Percentiles rank a stretch among this genome's conserved stretches.
phyloP scores from a whole-genome alignment of 2,113 vertebrate genomes.

The Bostrychus sinensis region DNA sequence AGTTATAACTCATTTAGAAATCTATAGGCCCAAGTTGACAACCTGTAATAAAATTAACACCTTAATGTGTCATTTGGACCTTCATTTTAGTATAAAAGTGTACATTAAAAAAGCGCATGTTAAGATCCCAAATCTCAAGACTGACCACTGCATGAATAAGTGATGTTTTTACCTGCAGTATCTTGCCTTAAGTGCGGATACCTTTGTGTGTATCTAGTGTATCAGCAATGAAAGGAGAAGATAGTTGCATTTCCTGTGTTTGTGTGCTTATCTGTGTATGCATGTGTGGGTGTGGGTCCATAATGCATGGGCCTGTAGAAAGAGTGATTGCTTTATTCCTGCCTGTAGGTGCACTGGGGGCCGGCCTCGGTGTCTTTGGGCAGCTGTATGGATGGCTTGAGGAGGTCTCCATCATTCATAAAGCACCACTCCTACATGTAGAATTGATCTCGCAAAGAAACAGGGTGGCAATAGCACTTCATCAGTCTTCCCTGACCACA shows the following conservation, averaged over 20 bases:
- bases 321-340: constrained; percentile 79
- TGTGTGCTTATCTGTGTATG: constrained; percentile 64
- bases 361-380: constrained; percentile 72
- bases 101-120: too few relatives aligned
- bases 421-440: constrained; percentile 75
- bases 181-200: constrained; percentile 8
- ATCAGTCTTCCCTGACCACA: constrained; percentile 77
- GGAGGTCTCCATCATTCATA: constrained; percentile 82
- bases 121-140: too few relatives aligned
- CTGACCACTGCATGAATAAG: too few relatives aligned
- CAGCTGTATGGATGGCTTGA: constrained; percentile 80
- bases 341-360: constrained; percentile 69
- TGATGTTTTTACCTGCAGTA: too few relatives aligned
- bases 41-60: too few relatives aligned
- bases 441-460: constrained; percentile 80
- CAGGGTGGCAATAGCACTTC: constrained; percentile 79
- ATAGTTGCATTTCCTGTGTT: constrained; percentile 15
- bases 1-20: too few relatives aligned
- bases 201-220: too few relatives aligned
- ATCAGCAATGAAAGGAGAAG: constrained; percentile 23
- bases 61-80: too few relatives aligned
- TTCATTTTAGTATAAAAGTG: too few relatives aligned
- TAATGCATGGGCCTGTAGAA: constrained; percentile 69
- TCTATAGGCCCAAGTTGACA: too few relatives aligned
- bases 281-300: constrained; percentile 61